Percentiles rank a stretch among this genome's conserved stretches.
Evolutionary conservation across 2,888 invertebrate species (phyloP).

Genomic region (Azorinus chamasolen): DNA sequence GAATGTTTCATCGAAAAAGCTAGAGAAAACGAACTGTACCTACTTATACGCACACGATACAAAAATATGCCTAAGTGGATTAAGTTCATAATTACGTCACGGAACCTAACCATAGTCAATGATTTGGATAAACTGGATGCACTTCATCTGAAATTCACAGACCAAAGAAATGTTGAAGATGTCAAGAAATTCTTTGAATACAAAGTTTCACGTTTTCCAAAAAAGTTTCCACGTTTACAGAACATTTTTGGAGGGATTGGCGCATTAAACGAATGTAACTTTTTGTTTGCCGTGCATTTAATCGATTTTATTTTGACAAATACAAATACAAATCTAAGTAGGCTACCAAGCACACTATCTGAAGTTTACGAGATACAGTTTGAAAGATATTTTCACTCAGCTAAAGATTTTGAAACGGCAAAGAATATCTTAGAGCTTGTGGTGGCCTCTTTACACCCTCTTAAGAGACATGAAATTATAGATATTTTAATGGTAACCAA

Average conservation of each 20-base stretch:
- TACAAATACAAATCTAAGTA: background rate
- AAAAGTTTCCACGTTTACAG: background rate
- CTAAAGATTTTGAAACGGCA: background rate
- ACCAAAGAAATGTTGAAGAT: conserved; percentile 19
- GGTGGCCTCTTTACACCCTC: conserved; percentile 6
- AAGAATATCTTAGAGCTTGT: conserved; percentile 3
- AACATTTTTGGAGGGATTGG: background rate
- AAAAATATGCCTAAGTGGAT: conserved; percentile 29
- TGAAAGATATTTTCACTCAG: conserved; percentile 6
- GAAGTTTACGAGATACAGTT: conserved; percentile 25
- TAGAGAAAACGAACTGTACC: conserved; percentile 5
- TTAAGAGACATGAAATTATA: background rate
- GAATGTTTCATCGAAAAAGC: conserved; percentile 18
- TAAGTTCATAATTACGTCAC: conserved; percentile 25
- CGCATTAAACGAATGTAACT: conserved; percentile 8
- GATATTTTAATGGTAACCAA: background rate
- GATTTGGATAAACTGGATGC: background rate
- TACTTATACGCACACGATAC: conserved; percentile 4
- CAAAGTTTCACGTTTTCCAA: background rate
- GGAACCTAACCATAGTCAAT: conserved; percentile 1
- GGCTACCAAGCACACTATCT: background rate
- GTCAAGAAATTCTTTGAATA: conserved; percentile 1
- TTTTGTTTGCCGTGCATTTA: conserved; percentile 5
- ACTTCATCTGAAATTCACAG: background rate
- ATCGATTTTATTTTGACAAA: background rate